Conservation (phyloP, 2,797 vertebrate species). For the Poecilia wingei region DNA sequence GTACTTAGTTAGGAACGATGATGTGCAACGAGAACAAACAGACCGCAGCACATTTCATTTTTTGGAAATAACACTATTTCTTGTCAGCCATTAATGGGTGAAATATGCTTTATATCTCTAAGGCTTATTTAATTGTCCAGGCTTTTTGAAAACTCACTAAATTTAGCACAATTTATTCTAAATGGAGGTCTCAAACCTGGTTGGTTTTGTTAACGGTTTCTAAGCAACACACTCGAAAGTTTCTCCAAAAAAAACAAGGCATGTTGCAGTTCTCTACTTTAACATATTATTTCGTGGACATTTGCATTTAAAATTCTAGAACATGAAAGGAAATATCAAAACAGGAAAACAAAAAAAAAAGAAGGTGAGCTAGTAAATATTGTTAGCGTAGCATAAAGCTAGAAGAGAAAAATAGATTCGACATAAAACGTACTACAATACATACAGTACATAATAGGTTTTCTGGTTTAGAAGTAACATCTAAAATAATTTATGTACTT, state of each 20-base stretch:
- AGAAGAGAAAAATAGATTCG: background rate
- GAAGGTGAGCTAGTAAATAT: background rate
- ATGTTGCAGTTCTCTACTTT: background rate
- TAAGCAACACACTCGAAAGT: background rate
- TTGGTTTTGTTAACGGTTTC: background rate
- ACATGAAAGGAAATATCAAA: background rate
- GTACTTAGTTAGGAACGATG: conserved; percentile 19
- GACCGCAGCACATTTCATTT: conserved; percentile 17
- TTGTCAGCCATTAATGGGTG: background rate
- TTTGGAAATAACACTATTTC: background rate
- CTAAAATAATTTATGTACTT: background rate
- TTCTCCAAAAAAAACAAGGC: background rate
- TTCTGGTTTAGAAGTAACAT: background rate
- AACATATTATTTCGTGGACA: background rate
- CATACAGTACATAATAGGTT: background rate
- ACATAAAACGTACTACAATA: background rate
- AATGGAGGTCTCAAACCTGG: background rate
- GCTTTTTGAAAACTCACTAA: background rate
- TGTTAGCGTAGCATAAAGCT: background rate
- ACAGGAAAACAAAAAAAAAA: background rate
- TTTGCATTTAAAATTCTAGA: background rate
- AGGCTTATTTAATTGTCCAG: background rate
- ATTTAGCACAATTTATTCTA: background rate
- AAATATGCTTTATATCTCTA: background rate
- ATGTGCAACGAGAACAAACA: conserved; percentile 14